phyloP scores from a whole-genome alignment of 2,888 invertebrate species.

The Brassicogethes aeneus region DNA sequence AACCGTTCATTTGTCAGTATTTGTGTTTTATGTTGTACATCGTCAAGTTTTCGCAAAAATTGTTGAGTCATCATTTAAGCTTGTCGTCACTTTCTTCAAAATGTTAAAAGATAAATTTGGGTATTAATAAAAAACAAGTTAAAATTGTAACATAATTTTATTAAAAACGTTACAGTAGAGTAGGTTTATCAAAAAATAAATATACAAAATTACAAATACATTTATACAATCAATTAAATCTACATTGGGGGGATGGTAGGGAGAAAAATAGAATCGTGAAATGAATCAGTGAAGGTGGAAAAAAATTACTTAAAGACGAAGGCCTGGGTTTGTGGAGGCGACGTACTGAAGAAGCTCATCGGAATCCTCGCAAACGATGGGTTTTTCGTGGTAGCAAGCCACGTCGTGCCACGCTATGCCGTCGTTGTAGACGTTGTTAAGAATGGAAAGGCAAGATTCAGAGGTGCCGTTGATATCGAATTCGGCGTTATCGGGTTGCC shows the following conservation, averaged over 20 bases:
- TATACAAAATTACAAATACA: slow-evolving; percentile 13
- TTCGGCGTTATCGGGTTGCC: slow-evolving; percentile 86
- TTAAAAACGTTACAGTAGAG: slow-evolving; percentile 17
- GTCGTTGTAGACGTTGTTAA: slow-evolving; percentile 90
- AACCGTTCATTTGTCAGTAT: too few relatives aligned
- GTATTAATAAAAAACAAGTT: slow-evolving; percentile 2
- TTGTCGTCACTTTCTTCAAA: too few relatives aligned
- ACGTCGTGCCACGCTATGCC: slow-evolving; percentile 93
- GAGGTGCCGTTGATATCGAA: slow-evolving; percentile 81
- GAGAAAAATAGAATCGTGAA: slow-evolving; percentile 5
- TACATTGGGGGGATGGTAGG: slow-evolving; percentile 8
- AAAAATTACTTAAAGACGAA: slow-evolving; percentile 57
- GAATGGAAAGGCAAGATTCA: slow-evolving; percentile 77
- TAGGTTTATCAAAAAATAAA: slow-evolving; percentile 21
- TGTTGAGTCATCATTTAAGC: too few relatives aligned
- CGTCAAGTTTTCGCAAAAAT: too few relatives aligned
- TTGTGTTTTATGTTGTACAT: too few relatives aligned
- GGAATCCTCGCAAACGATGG: slow-evolving; percentile 83
- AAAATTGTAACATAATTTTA: slow-evolving; percentile 18
- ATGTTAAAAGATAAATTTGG: too few relatives aligned
- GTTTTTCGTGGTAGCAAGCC: slow-evolving; percentile 89
- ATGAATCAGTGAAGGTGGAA: slow-evolving; percentile 5
- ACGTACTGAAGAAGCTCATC: slow-evolving; percentile 82
- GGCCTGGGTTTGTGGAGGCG: slow-evolving; percentile 72
- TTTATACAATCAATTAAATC: slow-evolving; percentile 15